These are phyloP conservation scores for Drosophila robusta DNA, from an alignment of 2,888 invertebrate genomes.

Conservation along the genomic window DNA sequence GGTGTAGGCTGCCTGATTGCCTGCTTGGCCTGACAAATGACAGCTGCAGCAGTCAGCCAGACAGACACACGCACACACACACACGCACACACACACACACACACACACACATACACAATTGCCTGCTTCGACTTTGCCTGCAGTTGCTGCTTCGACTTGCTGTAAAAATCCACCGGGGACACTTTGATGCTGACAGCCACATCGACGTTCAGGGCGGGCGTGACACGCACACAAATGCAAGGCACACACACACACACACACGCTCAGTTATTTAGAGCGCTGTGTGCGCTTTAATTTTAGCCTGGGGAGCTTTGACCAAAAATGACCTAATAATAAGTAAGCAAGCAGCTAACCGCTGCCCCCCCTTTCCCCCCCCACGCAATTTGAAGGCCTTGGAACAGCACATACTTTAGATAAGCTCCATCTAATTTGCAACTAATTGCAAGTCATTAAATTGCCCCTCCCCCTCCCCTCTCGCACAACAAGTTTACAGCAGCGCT, in stretches of 20 bases:
- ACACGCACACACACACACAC: constrained; percentile 8
- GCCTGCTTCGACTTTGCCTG: constrained; percentile 31
- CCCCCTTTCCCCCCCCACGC: neutral
- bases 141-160: constrained; percentile 38
- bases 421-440: constrained; percentile 75
- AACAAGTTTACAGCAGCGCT: neutral
- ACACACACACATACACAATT: constrained; percentile 3
- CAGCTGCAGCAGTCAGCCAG: constrained; percentile 56
- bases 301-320: constrained; percentile 49
- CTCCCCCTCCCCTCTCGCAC: too few relatives aligned
- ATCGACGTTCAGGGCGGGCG: constrained; percentile 45
- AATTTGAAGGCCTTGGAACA: constrained; percentile 9
- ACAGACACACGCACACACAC: constrained; percentile 11
- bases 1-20: constrained; percentile 47
- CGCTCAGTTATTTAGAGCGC: constrained; percentile 22
- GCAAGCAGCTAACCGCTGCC: constrained; percentile 1
- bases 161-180: constrained; percentile 52
- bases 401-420: constrained; percentile 57
- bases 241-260: neutral
- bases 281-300: constrained; percentile 50
- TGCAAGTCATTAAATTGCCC: constrained; percentile 68
- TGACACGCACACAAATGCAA: constrained; percentile 51
- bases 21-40: constrained; percentile 60
- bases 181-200: constrained; percentile 58
- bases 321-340: constrained; percentile 59